Conservation (phyloP, 2,113 vertebrate genomes). For the Polyodon spathula region DNA sequence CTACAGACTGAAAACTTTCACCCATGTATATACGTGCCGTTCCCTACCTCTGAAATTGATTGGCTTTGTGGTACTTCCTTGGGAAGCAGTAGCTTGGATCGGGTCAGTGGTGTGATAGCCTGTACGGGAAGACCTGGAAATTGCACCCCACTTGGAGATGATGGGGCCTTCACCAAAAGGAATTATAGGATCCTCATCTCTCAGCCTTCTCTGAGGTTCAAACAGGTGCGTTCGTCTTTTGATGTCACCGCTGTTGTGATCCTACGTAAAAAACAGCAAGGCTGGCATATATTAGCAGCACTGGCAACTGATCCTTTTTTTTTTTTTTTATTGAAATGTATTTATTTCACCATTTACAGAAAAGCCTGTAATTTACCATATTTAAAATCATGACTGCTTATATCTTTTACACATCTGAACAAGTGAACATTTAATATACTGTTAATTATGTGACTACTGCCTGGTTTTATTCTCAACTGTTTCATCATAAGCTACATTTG, state of each 20-base stretch:
- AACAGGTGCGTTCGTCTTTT: slow-evolving; percentile 77
- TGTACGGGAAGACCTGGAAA: slow-evolving; percentile 85
- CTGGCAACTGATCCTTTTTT: too few species aligned
- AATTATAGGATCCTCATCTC: slow-evolving; percentile 95
- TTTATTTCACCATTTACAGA: too few species aligned
- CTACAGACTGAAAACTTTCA: too few species aligned
- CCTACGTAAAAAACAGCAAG: slow-evolving; percentile 51
- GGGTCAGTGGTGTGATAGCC: slow-evolving; percentile 88
- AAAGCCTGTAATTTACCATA: too few species aligned
- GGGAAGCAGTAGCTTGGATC: slow-evolving; percentile 86
- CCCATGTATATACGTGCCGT: not conserved
- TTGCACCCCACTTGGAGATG: slow-evolving; percentile 96
- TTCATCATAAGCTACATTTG: too few species aligned
- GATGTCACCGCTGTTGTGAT: slow-evolving; percentile 65
- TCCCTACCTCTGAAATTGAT: slow-evolving; percentile 81
- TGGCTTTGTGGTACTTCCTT: slow-evolving; percentile 79
- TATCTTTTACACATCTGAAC: too few species aligned
- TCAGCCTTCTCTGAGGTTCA: slow-evolving; percentile 75
- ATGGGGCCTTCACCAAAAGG: slow-evolving; percentile 90
- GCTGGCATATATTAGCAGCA: too few species aligned
- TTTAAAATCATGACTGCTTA: too few species aligned
- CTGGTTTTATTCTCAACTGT: too few species aligned
- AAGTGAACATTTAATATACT: too few species aligned
- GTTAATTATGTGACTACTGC: too few species aligned
- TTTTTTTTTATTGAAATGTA: too few species aligned